phyloP scores from a whole-genome alignment of 2,113 vertebrate genomes.

The Corapipo altera region DNA sequence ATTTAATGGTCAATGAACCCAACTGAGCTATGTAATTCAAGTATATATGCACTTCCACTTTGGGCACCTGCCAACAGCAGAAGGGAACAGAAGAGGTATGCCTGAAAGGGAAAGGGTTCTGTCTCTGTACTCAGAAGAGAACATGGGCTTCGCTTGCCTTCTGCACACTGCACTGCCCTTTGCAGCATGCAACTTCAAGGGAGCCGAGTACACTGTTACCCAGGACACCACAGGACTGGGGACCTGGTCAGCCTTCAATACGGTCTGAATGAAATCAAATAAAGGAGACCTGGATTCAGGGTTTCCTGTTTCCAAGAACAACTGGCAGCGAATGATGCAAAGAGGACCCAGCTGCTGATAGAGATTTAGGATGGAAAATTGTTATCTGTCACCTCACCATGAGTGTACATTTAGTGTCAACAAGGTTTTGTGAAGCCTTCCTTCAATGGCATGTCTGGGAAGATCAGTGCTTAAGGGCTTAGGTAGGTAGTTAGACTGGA shows the following conservation, averaged over 20 bases:
- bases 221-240: not conserved
- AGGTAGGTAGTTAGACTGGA: not conserved
- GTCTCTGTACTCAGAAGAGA: not conserved
- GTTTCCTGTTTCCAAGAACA: not conserved
- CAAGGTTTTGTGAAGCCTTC: not conserved
- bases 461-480: not conserved
- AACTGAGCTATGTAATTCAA: not conserved
- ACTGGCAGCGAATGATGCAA: not conserved
- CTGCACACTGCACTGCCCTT: not conserved
- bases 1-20: not conserved
- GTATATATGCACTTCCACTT: not conserved
- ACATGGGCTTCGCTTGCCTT: accelerated
- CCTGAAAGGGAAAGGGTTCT: not conserved
- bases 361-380: not conserved
- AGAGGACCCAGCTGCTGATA: not conserved
- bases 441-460: not conserved
- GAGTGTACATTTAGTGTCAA: not conserved
- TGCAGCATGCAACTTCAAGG: not conserved
- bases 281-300: not conserved
- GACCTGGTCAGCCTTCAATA: not conserved
- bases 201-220: accelerated
- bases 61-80: not conserved
- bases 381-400: not conserved
- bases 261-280: not conserved
- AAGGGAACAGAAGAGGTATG: not conserved